Evolutionary conservation across 2,797 vertebrate genomes (phyloP).

Genomic region (Paguma larvata): DNA sequence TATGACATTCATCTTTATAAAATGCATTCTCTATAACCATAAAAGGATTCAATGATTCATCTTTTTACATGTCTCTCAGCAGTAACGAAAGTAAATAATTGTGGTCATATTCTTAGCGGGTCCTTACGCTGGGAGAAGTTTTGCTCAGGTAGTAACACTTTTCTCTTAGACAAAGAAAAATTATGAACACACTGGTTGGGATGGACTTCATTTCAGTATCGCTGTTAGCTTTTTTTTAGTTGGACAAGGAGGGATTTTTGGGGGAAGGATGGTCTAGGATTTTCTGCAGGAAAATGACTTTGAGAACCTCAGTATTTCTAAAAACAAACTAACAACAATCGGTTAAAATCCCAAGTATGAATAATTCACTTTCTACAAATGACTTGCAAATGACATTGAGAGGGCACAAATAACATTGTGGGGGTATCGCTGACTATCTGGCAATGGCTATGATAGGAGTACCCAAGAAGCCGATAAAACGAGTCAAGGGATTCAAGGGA

Average conservation of each 20-base stretch:
- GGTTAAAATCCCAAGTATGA: slow-evolving; percentile 20
- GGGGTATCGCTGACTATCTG: neutral
- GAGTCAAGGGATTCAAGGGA: neutral
- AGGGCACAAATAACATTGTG: neutral
- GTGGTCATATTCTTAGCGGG: slow-evolving; percentile 20
- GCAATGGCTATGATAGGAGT: neutral
- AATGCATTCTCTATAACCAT: slow-evolving; percentile 65
- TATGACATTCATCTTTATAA: slow-evolving; percentile 77
- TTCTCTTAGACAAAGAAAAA: slow-evolving; percentile 42
- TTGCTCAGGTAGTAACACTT: slow-evolving; percentile 38
- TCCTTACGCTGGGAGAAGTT: slow-evolving; percentile 7
- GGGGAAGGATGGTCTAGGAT: neutral
- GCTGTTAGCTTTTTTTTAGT: neutral
- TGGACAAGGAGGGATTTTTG: neutral
- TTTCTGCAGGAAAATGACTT: slow-evolving; percentile 46
- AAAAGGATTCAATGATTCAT: slow-evolving; percentile 63
- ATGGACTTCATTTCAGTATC: neutral
- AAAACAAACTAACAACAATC: neutral
- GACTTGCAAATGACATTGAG: neutral
- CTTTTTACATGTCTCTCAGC: slow-evolving; percentile 52
- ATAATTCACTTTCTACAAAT: slow-evolving; percentile 29
- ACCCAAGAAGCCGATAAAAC: neutral
- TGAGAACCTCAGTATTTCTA: neutral
- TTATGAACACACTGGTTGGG: neutral
- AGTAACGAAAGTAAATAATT: slow-evolving; percentile 32